These are phyloP conservation scores for Dolomedes plantarius DNA, from an alignment of 2,888 invertebrate species.

Conservation along the genomic window DNA sequence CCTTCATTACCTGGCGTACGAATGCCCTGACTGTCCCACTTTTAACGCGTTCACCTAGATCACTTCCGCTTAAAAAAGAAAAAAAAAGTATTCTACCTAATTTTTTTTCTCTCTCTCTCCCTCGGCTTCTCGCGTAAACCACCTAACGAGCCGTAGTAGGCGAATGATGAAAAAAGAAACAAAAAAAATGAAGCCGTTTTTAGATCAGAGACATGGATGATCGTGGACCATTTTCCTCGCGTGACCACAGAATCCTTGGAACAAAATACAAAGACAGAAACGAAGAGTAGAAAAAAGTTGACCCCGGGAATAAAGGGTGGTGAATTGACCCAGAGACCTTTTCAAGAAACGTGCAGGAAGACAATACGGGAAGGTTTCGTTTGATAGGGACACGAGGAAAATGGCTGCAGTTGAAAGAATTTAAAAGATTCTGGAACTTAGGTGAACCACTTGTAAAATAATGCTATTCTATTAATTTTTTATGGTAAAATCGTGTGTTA, in stretches of 20 bases:
- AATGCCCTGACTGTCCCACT: conserved; percentile 1
- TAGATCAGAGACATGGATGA: conserved; percentile 20
- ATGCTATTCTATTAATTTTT: too few species aligned
- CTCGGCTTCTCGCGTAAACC: neutral
- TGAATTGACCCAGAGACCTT: conserved; percentile 34
- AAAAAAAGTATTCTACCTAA: neutral
- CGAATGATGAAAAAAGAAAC: neutral
- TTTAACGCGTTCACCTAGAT: conserved; percentile 18
- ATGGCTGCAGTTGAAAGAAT: too few species aligned
- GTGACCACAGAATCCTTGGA: conserved; percentile 19
- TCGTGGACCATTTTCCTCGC: conserved; percentile 14
- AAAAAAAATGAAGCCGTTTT: conserved; percentile 21
- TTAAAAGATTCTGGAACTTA: too few species aligned
- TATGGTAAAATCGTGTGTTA: too few species aligned
- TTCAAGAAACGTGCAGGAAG: conserved; percentile 11
- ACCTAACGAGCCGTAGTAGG: conserved; percentile 21
- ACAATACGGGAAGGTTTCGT: neutral
- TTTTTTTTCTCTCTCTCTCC: neutral
- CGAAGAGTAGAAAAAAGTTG: neutral
- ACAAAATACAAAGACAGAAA: conserved; percentile 8
- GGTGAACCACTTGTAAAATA: too few species aligned
- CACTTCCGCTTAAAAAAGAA: conserved; percentile 26
- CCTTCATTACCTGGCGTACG: neutral
- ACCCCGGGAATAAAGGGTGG: neutral
- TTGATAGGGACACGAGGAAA: too few species aligned